Base-by-base conservation (phyloP, 2,888 invertebrate genomes). In the Lycocerus yunnanus region DNA sequence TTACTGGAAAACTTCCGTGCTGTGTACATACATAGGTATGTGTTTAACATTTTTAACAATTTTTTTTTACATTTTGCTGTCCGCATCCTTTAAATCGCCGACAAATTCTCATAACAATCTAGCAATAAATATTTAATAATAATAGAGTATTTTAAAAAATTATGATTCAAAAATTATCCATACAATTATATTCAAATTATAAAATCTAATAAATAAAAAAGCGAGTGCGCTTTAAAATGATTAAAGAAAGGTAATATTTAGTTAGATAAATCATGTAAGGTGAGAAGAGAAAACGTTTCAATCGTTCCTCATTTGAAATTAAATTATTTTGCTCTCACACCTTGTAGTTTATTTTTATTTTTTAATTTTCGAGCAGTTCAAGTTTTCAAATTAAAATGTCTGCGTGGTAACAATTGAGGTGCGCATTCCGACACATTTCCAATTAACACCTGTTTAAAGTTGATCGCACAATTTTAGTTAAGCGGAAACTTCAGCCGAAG, bases 341-440 rank as follows among this genome's bases (percentile, higher is more conserved):
- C 66, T 73, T 75, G 67, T 71, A 20, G 58, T 71, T 75, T 69
- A 66, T 72, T 72, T 71, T 71, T 71, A 66, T 61, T 75, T 72
- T 78, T 81, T 82, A 80, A 78, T 81, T 80, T 81, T 81, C 79
- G 77, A 79, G 71, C 80, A 80, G 79, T 82, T 77, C 80, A 80
- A 82, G 81, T 84, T 84, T 84, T 84, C 81, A 85, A 85, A 85
- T 84, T 85, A 85, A 84, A 84, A 85, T 79, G 85, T 84, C 85
- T 82, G 82, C 79, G 78, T 77, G 81, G 82, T 82, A 84, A 84
- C 83, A 84, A 84, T 84, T 80, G 84, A 83, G 82, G 79, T 80
- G 81, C 78, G 78, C 82, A 82, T 83, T 82, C 84, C 82, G 84
- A 84, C 84, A 84, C 84, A 83, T 84, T 84, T 83, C 85, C 85